Percentiles rank a stretch among this genome's conserved stretches.
Conservation (phyloP, 2,113 vertebrate species). For the Dinomys branickii region DNA sequence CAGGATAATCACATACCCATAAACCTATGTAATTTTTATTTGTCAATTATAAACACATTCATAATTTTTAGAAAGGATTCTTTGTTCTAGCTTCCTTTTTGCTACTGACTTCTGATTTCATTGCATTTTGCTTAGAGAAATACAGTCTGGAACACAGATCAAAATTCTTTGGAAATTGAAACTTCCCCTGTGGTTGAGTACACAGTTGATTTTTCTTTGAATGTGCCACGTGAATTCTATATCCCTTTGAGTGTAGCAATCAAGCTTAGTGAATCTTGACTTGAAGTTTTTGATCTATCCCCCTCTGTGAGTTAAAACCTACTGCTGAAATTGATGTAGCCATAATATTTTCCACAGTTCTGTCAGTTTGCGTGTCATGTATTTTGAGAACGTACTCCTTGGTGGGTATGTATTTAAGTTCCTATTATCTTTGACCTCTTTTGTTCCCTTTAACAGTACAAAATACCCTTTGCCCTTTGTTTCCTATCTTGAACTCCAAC, state of each 20-base stretch:
- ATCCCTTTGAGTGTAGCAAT: background rate
- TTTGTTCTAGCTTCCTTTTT: slow-evolving; percentile 11
- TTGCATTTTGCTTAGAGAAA: background rate
- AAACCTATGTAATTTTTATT: background rate
- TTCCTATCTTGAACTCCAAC: background rate
- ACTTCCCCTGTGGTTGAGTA: background rate
- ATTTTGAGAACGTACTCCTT: background rate
- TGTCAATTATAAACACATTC: background rate
- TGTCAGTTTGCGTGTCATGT: background rate
- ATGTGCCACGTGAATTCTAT: background rate
- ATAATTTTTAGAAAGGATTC: background rate
- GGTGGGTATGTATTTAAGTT: background rate
- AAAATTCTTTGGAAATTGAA: slow-evolving; percentile 47
- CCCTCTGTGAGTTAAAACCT: background rate
- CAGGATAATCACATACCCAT: background rate
- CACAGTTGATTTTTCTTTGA: slow-evolving; percentile 15
- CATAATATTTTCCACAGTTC: background rate
- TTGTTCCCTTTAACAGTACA: background rate
- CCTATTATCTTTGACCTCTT: background rate
- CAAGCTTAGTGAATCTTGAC: slow-evolving; percentile 17
- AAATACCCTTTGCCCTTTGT: background rate
- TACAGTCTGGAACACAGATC: background rate
- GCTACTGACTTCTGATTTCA: slow-evolving; percentile 13
- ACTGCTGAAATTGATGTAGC: background rate
- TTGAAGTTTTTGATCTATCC: background rate